Evolutionary conservation across 2,797 vertebrate genomes (phyloP).

Genomic region (Okamejei kenojei): DNA sequence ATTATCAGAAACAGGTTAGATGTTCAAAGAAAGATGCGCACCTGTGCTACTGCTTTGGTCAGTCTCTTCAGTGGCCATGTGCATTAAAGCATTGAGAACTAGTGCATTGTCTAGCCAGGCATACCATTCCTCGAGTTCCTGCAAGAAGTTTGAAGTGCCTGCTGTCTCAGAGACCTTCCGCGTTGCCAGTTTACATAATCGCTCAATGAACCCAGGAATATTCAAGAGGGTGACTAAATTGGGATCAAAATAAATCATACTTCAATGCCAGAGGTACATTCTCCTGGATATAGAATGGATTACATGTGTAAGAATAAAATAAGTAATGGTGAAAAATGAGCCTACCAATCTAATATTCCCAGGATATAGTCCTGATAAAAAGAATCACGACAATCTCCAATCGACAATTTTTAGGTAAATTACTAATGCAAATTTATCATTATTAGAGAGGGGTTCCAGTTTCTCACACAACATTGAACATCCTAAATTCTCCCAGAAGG

Average conservation of each 20-base stretch:
- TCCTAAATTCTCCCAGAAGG: not conserved
- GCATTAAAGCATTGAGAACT: conserved; percentile 91
- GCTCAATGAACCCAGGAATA: conserved; percentile 92
- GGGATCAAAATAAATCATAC: conserved; percentile 14
- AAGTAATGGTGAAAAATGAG: not conserved
- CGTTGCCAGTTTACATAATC: conserved; percentile 88
- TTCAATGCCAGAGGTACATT: not conserved
- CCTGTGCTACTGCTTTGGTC: conserved; percentile 88
- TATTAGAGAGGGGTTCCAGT: too few species aligned
- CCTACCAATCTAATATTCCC: not conserved
- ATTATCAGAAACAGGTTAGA: too few species aligned
- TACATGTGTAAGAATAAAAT: not conserved
- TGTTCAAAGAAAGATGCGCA: conserved; percentile 45
- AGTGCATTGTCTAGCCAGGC: conserved; percentile 93
- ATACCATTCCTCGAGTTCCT: conserved; percentile 97
- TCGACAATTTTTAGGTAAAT: too few species aligned
- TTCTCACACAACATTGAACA: too few species aligned
- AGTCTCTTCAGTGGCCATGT: conserved; percentile 86
- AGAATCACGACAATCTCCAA: too few species aligned
- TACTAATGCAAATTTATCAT: too few species aligned
- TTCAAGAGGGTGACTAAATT: conserved; percentile 79
- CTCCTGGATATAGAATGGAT: not conserved
- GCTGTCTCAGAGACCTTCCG: conserved; percentile 89
- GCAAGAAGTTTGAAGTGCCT: conserved; percentile 79
- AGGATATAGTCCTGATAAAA: not conserved